These are phyloP conservation scores for Galbula dea DNA, from an alignment of 2,113 vertebrate species.

Conservation along the genomic window DNA sequence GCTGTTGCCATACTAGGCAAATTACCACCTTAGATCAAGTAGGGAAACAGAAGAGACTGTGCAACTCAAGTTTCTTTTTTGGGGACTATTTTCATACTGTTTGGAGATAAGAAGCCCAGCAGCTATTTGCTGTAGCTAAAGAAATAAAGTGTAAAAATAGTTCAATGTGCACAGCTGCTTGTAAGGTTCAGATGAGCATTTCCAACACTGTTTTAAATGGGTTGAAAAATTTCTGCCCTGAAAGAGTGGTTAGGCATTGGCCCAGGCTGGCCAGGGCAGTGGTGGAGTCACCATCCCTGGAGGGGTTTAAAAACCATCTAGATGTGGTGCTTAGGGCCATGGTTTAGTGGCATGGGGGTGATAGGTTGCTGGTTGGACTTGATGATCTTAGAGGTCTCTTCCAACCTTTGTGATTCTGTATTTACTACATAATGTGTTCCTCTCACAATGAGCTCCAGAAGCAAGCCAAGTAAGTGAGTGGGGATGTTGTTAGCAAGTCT, in stretches of 20 bases:
- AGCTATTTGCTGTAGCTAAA: neutral
- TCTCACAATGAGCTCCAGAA: neutral
- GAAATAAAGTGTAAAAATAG: neutral
- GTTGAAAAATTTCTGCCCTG: neutral
- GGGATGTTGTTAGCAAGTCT: neutral
- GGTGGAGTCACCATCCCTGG: too few relatives aligned
- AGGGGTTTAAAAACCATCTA: too few relatives aligned
- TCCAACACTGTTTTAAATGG: neutral
- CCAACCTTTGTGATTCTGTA: too few relatives aligned
- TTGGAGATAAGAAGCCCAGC: neutral
- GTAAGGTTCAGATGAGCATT: neutral
- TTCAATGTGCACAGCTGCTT: neutral
- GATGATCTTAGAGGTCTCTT: too few relatives aligned
- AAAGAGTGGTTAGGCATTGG: too few relatives aligned
- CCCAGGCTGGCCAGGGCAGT: too few relatives aligned
- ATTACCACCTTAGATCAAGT: neutral
- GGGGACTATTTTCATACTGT: neutral
- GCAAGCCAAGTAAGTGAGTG: neutral
- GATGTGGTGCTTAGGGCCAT: too few relatives aligned
- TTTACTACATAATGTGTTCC: neutral
- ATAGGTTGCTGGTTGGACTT: too few relatives aligned
- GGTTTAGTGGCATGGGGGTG: too few relatives aligned
- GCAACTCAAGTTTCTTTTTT: neutral
- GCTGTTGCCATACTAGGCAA: constrained; percentile 13
- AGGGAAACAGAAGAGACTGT: neutral